Evolutionary conservation across 2,797 vertebrate genomes (phyloP).

Genomic region (Malacoctenus gilli): DNA sequence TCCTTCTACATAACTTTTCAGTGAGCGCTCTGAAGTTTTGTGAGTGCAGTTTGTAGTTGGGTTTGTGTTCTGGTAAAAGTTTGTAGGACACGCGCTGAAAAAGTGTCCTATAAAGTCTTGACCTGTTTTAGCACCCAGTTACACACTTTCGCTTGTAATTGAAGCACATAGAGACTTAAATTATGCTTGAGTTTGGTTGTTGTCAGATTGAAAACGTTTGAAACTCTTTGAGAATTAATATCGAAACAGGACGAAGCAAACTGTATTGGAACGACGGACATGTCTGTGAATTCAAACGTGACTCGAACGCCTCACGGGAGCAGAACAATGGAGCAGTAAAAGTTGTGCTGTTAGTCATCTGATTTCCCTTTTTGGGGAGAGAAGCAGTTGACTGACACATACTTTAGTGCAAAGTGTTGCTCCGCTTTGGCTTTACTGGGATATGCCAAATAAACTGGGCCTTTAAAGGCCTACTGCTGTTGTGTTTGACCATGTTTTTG

Average conservation of each 20-base stretch:
- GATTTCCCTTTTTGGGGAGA: constrained; percentile 5
- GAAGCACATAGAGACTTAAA: no score
- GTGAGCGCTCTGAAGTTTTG: constrained; percentile 22
- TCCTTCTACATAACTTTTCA: constrained; percentile 21
- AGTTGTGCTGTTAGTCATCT: constrained; percentile 4
- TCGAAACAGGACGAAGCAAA: no score
- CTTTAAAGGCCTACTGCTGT: constrained; percentile 48
- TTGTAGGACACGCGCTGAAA: constrained; percentile 4
- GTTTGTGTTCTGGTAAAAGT: constrained; percentile 1
- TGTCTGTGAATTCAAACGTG: no score
- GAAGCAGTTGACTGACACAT: constrained; percentile 13
- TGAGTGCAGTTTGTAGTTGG: constrained; percentile 9
- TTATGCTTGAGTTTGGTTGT: no score
- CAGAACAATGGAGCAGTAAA: background rate
- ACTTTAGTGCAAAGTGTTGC: no score
- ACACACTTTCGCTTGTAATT: constrained; percentile 19
- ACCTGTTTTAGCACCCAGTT: no score
- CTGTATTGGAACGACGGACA: no score
- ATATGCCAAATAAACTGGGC: constrained; percentile 36
- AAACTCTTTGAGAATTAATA: no score
- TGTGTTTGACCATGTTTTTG: constrained; percentile 42
- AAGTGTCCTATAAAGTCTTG: constrained; percentile 7
- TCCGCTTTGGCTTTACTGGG: constrained; percentile 45
- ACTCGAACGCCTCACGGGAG: no score
- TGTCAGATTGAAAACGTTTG: no score